Evolutionary conservation across 2,113 vertebrate genomes (phyloP).

Genomic region (Xiphophorus maculatus): DNA sequence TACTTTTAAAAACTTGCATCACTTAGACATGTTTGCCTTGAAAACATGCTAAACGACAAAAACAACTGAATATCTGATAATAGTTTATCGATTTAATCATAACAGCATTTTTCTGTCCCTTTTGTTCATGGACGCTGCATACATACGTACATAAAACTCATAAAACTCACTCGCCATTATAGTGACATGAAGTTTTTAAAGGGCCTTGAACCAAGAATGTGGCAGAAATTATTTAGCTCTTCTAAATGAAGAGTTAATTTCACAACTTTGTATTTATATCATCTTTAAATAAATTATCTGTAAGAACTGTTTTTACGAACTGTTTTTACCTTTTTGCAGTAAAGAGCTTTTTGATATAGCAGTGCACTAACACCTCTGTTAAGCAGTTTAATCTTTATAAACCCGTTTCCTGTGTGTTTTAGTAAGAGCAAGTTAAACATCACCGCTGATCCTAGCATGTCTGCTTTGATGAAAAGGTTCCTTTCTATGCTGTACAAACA

Average conservation of each 20-base stretch:
- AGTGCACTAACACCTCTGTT: conserved; percentile 30
- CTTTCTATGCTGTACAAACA: conserved; percentile 49
- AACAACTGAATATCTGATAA: background rate
- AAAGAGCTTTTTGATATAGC: conserved; percentile 24
- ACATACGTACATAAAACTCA: background rate
- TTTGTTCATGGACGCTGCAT: conserved; percentile 26
- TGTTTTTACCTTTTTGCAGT: conserved; percentile 1
- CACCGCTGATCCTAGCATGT: conserved; percentile 33
- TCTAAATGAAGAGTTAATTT: background rate
- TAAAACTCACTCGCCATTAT: conserved; percentile 15
- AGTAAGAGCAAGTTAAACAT: conserved; percentile 23
- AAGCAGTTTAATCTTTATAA: conserved; percentile 25
- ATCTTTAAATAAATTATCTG: conserved; percentile 12
- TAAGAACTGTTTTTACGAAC: background rate
- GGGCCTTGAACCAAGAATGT: background rate
- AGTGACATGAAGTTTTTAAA: conserved; percentile 17
- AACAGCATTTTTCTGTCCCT: background rate
- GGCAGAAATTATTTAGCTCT: background rate
- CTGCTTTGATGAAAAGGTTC: conserved; percentile 40
- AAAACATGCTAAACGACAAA: background rate
- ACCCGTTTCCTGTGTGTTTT: conserved; percentile 23
- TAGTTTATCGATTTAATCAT: background rate
- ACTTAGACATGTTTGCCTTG: background rate
- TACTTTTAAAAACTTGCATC: background rate
- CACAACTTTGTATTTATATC: background rate